Conservation (phyloP, 2,888 invertebrate genomes). For the Lissonota sp. region DNA sequence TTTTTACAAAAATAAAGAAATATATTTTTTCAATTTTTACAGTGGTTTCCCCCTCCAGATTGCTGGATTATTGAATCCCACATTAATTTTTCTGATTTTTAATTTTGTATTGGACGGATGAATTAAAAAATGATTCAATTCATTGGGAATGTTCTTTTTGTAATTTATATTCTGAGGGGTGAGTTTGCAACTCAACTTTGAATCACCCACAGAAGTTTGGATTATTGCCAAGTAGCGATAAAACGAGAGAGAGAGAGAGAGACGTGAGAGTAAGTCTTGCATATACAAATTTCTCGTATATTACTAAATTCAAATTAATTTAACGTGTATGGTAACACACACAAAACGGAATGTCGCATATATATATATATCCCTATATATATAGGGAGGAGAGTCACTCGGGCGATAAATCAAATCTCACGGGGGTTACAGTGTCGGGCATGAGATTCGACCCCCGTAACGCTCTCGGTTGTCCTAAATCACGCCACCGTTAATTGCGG, state of each 20-base stretch:
- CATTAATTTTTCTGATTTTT: not conserved
- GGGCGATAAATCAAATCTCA: conserved; percentile 76
- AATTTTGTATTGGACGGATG: too few relatives aligned
- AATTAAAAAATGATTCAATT: too few relatives aligned
- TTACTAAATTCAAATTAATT: conserved; percentile 82
- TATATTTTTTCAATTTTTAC: too few relatives aligned
- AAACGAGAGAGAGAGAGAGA: conserved; percentile 29
- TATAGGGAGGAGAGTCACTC: conserved; percentile 44
- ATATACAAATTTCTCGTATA: conserved; percentile 78
- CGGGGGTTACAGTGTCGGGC: conserved; percentile 53
- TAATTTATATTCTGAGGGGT: too few relatives aligned
- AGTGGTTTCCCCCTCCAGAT: too few relatives aligned
- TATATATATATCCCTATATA: conserved; percentile 4
- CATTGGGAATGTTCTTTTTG: not conserved
- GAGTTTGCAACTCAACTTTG: not conserved
- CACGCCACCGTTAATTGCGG: conserved; percentile 75
- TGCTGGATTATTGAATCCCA: too few relatives aligned
- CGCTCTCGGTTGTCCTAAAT: conserved; percentile 73
- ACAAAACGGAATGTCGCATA: conserved; percentile 14
- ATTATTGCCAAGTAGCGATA: conserved; percentile 36
- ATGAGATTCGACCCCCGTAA: conserved; percentile 71
- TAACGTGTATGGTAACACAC: conserved; percentile 61
- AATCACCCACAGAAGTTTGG: conserved; percentile 1
- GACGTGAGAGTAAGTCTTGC: conserved; percentile 53
- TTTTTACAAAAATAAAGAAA: too few relatives aligned